phyloP scores from a whole-genome alignment of 2,113 vertebrate species.

The Myanophis thanlyinensis region DNA sequence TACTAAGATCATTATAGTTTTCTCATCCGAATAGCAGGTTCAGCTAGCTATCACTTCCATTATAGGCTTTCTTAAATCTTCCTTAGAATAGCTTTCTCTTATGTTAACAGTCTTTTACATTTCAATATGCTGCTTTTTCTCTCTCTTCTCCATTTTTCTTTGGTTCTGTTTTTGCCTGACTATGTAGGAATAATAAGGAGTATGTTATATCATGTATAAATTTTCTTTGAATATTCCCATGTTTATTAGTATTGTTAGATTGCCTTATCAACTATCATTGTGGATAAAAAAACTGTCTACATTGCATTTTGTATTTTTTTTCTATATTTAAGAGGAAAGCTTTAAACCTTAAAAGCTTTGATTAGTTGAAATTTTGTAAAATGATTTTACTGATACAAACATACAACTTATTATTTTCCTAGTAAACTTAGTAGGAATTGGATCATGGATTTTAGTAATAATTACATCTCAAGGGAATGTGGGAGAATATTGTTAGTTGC shows the following conservation, averaged over 20 bases:
- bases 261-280: too few species aligned
- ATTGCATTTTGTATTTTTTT: not conserved
- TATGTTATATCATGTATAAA: not conserved
- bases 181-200: not conserved
- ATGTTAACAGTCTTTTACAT: not conserved
- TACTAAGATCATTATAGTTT: not conserved
- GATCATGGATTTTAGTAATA: not conserved
- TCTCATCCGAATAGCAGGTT: not conserved
- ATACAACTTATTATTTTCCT: not conserved
- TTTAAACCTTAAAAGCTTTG: not conserved
- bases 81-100: not conserved
- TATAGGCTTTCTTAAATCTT: not conserved
- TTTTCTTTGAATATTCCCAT: not conserved
- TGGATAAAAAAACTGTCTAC: not conserved
- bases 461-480: not conserved
- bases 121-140: not conserved
- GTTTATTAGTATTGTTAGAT: not conserved
- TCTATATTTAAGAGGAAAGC: not conserved
- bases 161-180: not conserved
- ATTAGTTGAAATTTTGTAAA: too few species aligned
- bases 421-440: not conserved
- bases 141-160: not conserved
- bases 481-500: too few species aligned
- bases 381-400: not conserved
- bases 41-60: not conserved